A percentile compares a stretch with the other conserved stretches of the same genome.
Evolutionary conservation across 2,797 vertebrate genomes (phyloP).

Genomic region (Phoeniculus purpureus): DNA sequence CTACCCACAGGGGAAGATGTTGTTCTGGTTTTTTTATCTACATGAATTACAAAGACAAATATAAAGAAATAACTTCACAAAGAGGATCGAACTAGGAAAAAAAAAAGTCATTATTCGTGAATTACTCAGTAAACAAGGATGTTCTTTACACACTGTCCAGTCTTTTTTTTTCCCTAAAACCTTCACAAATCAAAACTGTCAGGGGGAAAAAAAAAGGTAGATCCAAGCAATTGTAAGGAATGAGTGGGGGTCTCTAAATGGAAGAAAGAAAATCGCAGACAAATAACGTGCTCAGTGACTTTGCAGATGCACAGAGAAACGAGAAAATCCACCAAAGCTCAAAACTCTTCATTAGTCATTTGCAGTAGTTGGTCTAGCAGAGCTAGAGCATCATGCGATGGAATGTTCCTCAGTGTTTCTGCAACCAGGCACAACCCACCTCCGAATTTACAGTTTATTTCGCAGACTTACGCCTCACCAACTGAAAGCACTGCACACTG

Average conservation of each 20-base stretch:
- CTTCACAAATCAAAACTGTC: background rate
- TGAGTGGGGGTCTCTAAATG: accelerated
- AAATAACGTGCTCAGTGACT: background rate
- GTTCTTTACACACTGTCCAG: background rate
- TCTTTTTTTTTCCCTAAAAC: background rate
- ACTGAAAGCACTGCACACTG: background rate
- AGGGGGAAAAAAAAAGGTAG: background rate
- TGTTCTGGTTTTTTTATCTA: background rate
- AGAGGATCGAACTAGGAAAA: background rate
- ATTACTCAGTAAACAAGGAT: background rate
- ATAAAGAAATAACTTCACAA: background rate
- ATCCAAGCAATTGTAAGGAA: background rate
- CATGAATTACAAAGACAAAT: background rate
- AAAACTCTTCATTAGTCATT: background rate
- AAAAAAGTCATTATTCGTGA: background rate
- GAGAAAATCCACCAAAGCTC: background rate
- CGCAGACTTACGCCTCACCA: slow-evolving; percentile 1
- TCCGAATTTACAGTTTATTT: slow-evolving; percentile 2
- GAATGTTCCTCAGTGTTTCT: background rate
- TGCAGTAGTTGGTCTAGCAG: background rate
- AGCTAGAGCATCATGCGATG: background rate
- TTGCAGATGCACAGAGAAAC: background rate
- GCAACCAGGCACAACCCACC: background rate
- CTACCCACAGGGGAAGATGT: background rate
- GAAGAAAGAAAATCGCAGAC: background rate